A percentile compares a stretch with the other conserved stretches of the same genome.
These are phyloP conservation scores for Eira barbara DNA, from an alignment of 2,113 vertebrate genomes.

Conservation along the genomic window DNA sequence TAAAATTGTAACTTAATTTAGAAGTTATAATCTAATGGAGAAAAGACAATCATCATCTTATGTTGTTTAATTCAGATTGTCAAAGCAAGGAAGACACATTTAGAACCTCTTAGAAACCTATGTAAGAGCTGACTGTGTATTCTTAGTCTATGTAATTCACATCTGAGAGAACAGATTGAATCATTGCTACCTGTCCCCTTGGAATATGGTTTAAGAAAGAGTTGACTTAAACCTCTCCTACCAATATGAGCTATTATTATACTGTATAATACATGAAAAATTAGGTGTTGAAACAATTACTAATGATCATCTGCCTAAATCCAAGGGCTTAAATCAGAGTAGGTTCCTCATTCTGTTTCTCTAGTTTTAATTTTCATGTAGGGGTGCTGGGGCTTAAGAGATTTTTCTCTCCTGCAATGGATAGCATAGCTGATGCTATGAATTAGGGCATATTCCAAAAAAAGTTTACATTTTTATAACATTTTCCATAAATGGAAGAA, in stretches of 20 bases:
- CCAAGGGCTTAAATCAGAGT: neutral
- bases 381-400: neutral
- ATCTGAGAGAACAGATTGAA: neutral
- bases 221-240: neutral
- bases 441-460: neutral
- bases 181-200: neutral
- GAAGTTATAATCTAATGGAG: neutral
- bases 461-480: neutral
- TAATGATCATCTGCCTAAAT: neutral
- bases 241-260: neutral
- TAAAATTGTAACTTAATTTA: neutral
- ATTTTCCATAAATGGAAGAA: neutral
- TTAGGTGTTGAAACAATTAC: neutral
- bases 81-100: neutral
- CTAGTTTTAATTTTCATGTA: neutral
- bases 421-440: no score
- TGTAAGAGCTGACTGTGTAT: neutral
- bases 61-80: neutral
- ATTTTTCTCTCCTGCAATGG: neutral
- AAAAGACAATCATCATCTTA: neutral
- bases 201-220: neutral
- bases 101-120: neutral
- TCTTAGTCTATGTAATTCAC: neutral
- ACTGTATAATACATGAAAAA: neutral
- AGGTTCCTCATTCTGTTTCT: neutral